Base-by-base conservation (phyloP, 2,888 invertebrate species). In the Philhelius pedissequus region DNA sequence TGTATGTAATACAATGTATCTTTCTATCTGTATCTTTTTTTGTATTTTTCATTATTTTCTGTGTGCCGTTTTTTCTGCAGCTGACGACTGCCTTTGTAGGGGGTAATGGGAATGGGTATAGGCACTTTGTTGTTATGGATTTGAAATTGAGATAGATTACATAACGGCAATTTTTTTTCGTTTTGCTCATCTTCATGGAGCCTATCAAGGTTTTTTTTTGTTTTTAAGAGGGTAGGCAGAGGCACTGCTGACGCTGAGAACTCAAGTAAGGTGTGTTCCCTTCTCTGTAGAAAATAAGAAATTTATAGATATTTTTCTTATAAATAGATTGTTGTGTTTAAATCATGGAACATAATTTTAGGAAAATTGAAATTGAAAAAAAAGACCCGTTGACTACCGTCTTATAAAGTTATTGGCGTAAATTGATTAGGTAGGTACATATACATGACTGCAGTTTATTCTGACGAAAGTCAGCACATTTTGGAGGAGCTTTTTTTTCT, bases 141-240 rank as follows among this genome's bases (percentile, higher is more conserved):
- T 75, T 78, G 78, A 83, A 83, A 78, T 83, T 83, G 78, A 83
- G 83, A 83, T 78, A 78, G 78, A 83, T 83, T 83, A 78, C 74
- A 70, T 73, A 82, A 77, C 54, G 77, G 75, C 35, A 35, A 45
- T 38, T 56, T 71, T 82, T 52, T 56, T 43, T 30, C 56, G 27
- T 56, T 43, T 30, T 66, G 27, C 25, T 40, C 64, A 71, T 71
- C 58, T 60, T 66, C 58, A 45, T 15, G 32, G 56, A 74, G 70
- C 83, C 82, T 83, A 77, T 73, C 71, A 74, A 66, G 43, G 22
- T 32, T 50, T n/a, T 32, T n/a, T 18, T 15, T 18, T 20, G 8
- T 45, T 45, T 0, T 25, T 1, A n/a, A 18, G 27, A n/a, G 32
- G 32, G 13, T 13, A 20, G 48, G n/a, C n/a, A n/a, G n/a, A n/a